Evolutionary conservation across 2,797 vertebrate species (phyloP).

Genomic region (Euphonia xanthogaster): DNA sequence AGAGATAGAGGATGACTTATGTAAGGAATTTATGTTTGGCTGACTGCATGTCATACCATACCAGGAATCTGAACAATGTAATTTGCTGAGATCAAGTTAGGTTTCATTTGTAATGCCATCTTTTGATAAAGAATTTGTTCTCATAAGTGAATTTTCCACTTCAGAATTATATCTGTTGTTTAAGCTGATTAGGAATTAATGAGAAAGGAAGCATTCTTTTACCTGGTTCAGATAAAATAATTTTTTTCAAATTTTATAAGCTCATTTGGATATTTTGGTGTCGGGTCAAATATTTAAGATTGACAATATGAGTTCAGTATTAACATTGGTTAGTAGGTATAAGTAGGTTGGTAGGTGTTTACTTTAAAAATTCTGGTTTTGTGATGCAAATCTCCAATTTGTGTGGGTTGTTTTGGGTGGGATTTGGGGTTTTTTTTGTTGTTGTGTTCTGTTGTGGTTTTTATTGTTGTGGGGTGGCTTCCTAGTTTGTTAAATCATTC

Average conservation of each 20-base stretch:
- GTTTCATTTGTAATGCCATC: not conserved
- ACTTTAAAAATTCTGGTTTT: not conserved
- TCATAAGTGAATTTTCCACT: not conserved
- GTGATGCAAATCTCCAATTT: not conserved
- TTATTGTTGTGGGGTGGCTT: not conserved
- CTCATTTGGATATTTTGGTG: not conserved
- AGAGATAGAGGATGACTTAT: not conserved
- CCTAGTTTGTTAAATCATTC: not conserved
- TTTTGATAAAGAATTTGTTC: not conserved
- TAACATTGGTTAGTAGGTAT: not conserved
- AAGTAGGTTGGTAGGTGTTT: not conserved
- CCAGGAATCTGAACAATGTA: not conserved
- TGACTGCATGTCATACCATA: not conserved
- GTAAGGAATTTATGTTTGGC: not conserved
- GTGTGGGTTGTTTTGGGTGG: not conserved
- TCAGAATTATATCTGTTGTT: not conserved
- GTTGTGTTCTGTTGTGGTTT: not conserved
- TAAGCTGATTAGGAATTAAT: not conserved
- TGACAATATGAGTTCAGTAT: not conserved
- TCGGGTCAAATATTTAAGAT: not conserved
- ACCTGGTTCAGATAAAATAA: not conserved
- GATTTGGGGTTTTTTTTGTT: not conserved
- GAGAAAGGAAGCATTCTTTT: not conserved
- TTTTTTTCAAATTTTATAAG: not conserved
- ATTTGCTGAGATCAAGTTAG: not conserved